These are phyloP conservation scores for Lampris incognitus DNA, from an alignment of 2,113 vertebrate genomes.

Conservation along the genomic window DNA sequence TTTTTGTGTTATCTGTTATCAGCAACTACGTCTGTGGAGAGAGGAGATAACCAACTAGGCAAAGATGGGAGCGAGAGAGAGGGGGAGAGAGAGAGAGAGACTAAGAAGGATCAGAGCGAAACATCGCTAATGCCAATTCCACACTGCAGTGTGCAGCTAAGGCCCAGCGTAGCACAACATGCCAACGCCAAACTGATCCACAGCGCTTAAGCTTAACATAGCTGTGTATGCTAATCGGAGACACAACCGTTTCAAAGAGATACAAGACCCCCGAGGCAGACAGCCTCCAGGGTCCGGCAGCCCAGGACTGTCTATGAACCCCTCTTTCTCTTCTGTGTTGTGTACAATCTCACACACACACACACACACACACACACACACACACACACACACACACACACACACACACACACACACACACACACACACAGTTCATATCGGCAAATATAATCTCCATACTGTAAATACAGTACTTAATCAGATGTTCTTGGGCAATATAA, in stretches of 20 bases:
- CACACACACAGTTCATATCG: conserved; percentile 50
- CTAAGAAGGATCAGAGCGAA: conserved; percentile 16
- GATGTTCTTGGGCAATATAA: conserved; percentile 61
- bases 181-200: conserved; percentile 42
- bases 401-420: background rate
- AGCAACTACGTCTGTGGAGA: conserved; percentile 27
- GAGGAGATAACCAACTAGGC: conserved; percentile 41
- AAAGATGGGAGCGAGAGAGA: background rate
- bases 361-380: conserved; percentile 16
- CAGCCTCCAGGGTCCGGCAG: conserved; percentile 25
- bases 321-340: conserved; percentile 13
- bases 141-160: conserved; percentile 29
- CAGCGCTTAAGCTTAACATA: conserved; percentile 23
- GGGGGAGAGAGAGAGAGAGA: background rate
- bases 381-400: conserved; percentile 2
- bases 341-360: conserved; percentile 23
- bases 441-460: conserved; percentile 65
- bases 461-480: conserved; percentile 64
- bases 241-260: conserved; percentile 52
- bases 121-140: conserved; percentile 23
- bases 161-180: background rate
- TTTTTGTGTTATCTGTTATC: conserved; percentile 44
- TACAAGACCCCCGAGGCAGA: conserved; percentile 48
- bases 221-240: conserved; percentile 51
- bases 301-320: conserved; percentile 40